A percentile compares a stretch with the other conserved stretches of the same genome.
phyloP scores from a whole-genome alignment of 2,797 vertebrate genomes.

The Thalassophryne amazonica region DNA sequence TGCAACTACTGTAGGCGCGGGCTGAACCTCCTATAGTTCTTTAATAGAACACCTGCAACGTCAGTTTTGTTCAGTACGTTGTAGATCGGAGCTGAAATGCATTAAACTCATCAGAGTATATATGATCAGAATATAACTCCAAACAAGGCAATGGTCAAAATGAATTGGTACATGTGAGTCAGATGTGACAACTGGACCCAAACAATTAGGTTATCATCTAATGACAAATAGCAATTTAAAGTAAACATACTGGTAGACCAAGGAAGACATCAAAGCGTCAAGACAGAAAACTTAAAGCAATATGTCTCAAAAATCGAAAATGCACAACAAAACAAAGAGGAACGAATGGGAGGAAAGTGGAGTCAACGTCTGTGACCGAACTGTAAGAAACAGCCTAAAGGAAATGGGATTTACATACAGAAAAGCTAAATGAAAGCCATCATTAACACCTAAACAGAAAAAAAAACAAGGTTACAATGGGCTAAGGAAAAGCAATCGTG shows the following conservation, averaged over 20 bases:
- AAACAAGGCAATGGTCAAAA: neutral
- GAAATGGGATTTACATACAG: no score
- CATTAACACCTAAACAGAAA: no score
- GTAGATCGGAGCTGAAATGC: neutral
- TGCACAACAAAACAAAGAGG: no score
- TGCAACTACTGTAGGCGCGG: neutral
- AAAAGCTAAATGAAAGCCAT: no score
- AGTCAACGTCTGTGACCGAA: no score
- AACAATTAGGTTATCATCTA: conserved; percentile 16
- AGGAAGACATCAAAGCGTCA: conserved; percentile 40
- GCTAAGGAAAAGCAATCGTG: no score
- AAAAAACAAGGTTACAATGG: no score
- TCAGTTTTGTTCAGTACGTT: neutral
- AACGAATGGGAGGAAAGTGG: no score
- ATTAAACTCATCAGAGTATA: neutral
- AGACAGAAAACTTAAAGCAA: no score
- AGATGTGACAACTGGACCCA: neutral
- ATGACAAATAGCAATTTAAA: neutral
- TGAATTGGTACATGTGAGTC: conserved; percentile 9
- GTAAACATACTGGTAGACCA: no score
- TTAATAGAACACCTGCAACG: neutral
- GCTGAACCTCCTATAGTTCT: neutral
- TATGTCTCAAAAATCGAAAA: no score
- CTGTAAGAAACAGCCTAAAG: no score
- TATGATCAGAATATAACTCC: neutral